Conservation (phyloP, 64 coral and sea anemone species). For the Stylophora pistillata region DNA sequence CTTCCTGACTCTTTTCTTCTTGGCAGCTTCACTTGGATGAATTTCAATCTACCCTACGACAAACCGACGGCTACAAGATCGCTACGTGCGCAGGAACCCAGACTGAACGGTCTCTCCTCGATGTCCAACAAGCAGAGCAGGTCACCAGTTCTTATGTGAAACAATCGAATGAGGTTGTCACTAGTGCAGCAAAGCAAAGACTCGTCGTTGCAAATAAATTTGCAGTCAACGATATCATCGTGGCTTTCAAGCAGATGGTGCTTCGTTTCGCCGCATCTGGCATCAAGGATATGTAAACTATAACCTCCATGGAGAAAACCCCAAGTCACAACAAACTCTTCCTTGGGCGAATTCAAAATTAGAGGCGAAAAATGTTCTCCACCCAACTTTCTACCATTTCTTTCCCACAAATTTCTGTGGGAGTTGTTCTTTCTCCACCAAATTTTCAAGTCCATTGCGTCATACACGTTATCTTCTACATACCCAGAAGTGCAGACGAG, state of each 20-base stretch:
- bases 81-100: not conserved
- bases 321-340: not conserved
- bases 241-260: not conserved
- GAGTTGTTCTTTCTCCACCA: not conserved
- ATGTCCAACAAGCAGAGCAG: not conserved
- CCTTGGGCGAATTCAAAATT: not conserved
- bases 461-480: not conserved
- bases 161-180: not conserved
- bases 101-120: not conserved
- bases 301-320: not conserved
- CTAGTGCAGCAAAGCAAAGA: not conserved
- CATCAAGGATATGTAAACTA: not conserved
- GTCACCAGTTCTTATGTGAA: not conserved
- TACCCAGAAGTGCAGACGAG: not conserved
- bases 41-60: not conserved
- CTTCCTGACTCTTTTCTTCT: not conserved
- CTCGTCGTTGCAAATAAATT: not conserved
- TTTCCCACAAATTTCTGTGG: not conserved
- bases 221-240: not conserved
- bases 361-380: not conserved
- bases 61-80: not conserved
- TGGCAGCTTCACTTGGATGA: not conserved
- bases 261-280: not conserved
- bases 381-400: not conserved
- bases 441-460: not conserved